Percentiles rank a stretch among this genome's conserved stretches.
phyloP scores from a whole-genome alignment of 2,888 invertebrate species.

The Drosophila fungiperda region DNA sequence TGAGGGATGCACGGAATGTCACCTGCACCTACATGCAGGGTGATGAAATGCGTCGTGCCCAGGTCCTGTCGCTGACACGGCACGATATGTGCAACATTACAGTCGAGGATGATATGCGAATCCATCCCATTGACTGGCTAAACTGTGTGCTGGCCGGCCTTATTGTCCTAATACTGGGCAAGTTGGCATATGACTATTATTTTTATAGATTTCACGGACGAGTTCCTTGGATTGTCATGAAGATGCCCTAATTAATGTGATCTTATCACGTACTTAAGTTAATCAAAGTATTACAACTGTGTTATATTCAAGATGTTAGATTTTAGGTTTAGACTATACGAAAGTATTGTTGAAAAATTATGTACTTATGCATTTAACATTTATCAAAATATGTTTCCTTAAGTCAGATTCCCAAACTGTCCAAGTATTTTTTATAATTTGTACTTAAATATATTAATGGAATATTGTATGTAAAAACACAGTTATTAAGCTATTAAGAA shows the following conservation, averaged over 20 bases:
- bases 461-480: neutral
- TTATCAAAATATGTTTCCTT: neutral
- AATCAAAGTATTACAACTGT: slow-evolving; percentile 20
- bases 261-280: neutral
- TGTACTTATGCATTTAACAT: neutral
- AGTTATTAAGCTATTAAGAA: neutral
- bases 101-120: slow-evolving; percentile 85
- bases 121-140: slow-evolving; percentile 90
- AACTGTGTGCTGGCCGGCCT: slow-evolving; percentile 89
- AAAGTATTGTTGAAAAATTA: slow-evolving; percentile 1
- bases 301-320: slow-evolving; percentile 1
- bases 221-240: slow-evolving; percentile 93
- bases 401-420: neutral
- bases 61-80: slow-evolving; percentile 89
- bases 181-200: slow-evolving; percentile 93
- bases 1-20: slow-evolving; percentile 90
- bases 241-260: slow-evolving; percentile 87
- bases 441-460: neutral
- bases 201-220: slow-evolving; percentile 91
- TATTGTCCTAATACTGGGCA: slow-evolving; percentile 90
- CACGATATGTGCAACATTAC: slow-evolving; percentile 89
- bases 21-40: slow-evolving; percentile 88
- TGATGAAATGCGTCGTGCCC: slow-evolving; percentile 83
- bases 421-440: neutral
- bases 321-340: neutral